Percentiles rank a stretch among this genome's conserved stretches.
Evolutionary conservation across 2,797 vertebrate genomes (phyloP).

Genomic region (Lepilemur ruficaudatus): DNA sequence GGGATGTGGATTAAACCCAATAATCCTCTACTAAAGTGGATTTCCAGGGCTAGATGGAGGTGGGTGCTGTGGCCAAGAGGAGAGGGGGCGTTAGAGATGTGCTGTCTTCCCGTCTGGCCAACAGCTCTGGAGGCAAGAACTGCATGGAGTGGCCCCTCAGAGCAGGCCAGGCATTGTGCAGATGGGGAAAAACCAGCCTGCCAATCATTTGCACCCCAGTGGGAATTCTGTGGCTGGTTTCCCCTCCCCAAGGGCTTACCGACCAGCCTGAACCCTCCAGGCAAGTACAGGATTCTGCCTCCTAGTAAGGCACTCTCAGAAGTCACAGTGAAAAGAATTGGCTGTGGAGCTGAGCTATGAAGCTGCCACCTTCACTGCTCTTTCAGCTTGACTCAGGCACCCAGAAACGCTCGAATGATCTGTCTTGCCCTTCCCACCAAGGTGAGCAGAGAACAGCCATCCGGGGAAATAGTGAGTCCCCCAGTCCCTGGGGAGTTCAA

Average conservation of each 20-base stretch:
- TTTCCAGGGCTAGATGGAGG: not conserved
- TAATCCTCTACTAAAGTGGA: not conserved
- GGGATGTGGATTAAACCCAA: not conserved
- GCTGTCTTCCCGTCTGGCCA: not conserved
- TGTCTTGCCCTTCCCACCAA: not conserved
- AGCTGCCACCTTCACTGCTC: not conserved
- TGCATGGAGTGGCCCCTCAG: not conserved
- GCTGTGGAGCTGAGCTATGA: not conserved
- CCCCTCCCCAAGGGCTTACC: not conserved
- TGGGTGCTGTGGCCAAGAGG: not conserved
- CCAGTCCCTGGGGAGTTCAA: not conserved
- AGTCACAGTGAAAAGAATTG: not conserved
- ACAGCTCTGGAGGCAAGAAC: not conserved
- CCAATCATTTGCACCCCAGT: not conserved
- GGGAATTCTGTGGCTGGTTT: not conserved
- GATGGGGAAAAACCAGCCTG: not conserved
- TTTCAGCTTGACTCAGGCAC: not conserved
- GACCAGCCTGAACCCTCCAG: not conserved
- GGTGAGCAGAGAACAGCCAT: not conserved
- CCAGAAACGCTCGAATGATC: not conserved
- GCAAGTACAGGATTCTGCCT: not conserved
- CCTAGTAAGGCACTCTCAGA: not conserved
- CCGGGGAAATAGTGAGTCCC: not conserved
- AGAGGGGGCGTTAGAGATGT: not conserved
- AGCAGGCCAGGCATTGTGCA: not conserved